Evolutionary conservation across 2,797 vertebrate species (phyloP), one percentile per base, ranked within the genome.

Genomic region (Diplodus puntazzo): DNA sequence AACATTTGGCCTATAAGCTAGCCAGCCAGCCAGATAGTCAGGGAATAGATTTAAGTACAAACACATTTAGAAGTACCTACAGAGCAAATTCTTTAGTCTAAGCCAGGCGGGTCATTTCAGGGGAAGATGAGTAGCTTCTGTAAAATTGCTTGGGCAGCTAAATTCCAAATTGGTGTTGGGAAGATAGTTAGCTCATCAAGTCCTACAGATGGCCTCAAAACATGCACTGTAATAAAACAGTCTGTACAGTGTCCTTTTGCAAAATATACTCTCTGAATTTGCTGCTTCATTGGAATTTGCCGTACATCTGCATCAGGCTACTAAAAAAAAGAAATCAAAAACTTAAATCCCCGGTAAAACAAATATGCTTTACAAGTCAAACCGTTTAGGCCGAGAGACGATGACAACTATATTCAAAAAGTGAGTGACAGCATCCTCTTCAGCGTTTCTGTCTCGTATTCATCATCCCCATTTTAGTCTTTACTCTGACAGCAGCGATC

Each of bases 1-100:
- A 87, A 90, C 86, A 86, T 84, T 84, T 78, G 72, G 78, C 69
- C 71, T 73, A 55, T 72, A 71, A 73, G 67, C 63, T 59, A 70
- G 64, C 55, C 45, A 55, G 14, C 63, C 62, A 70, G 64, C 55
- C 45, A 55, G 14, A 58, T 9, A 77, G 50, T 76, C 59, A 45
- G 8, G 50, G 48, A 69, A 69, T 16, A 62, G 68, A 88, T 80
- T 65, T 49, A 81, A 81, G 77, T 69, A 77, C 10, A 39, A 21
- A 39, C 60, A 69, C 73, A 54, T 74, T 80, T 59, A 60, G 48
- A 73, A 71, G 69, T 61, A 79, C 49, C 46, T 63, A 66, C 65
- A 49, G 80, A 43, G 73, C 54, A 85, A 50, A 75, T 75, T 80
- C 59, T 66, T 75, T 77, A 68, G 79, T 80, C 61, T 76, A 27